phyloP scores from a whole-genome alignment of 2,888 invertebrate genomes.

The Agrochola lota region DNA sequence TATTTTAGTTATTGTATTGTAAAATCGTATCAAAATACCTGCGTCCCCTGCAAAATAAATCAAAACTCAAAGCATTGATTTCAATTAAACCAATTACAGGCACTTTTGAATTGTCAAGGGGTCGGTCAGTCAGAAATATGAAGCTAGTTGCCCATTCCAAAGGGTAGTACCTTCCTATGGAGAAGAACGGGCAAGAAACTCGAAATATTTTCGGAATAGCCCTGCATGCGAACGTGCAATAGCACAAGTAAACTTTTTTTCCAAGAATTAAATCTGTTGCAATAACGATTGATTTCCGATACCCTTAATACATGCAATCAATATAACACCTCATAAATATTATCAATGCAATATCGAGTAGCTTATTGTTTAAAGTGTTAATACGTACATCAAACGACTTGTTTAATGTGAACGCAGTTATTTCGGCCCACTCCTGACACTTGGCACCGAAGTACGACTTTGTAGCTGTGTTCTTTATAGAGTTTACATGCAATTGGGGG shows the following conservation, averaged over 20 bases:
- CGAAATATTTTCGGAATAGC: neutral
- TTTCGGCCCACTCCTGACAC: conserved; percentile 43
- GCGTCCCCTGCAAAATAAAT: too few relatives aligned
- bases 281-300: conserved; percentile 33
- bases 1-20: too few relatives aligned
- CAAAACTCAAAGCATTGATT: too few relatives aligned
- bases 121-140: too few relatives aligned
- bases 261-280: conserved; percentile 13
- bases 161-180: too few relatives aligned
- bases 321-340: conserved; percentile 23
- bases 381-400: conserved; percentile 4
- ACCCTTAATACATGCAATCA: conserved; percentile 23
- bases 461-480: conserved; percentile 1
- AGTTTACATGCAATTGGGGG: conserved; percentile 33
- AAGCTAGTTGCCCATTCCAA: too few relatives aligned
- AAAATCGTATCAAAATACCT: too few relatives aligned
- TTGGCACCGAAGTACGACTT: conserved; percentile 51
- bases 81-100: too few relatives aligned
- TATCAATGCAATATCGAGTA: conserved; percentile 21
- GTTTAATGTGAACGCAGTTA: conserved; percentile 20
- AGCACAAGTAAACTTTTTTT: conserved; percentile 3
- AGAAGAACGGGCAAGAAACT: too few relatives aligned
- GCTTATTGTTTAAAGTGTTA: conserved; percentile 21
- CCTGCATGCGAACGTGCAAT: conserved; percentile 4
- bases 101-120: too few relatives aligned